Evolutionary conservation across 2,113 vertebrate species (phyloP).

Genomic region (Tylochromis polylepis): DNA sequence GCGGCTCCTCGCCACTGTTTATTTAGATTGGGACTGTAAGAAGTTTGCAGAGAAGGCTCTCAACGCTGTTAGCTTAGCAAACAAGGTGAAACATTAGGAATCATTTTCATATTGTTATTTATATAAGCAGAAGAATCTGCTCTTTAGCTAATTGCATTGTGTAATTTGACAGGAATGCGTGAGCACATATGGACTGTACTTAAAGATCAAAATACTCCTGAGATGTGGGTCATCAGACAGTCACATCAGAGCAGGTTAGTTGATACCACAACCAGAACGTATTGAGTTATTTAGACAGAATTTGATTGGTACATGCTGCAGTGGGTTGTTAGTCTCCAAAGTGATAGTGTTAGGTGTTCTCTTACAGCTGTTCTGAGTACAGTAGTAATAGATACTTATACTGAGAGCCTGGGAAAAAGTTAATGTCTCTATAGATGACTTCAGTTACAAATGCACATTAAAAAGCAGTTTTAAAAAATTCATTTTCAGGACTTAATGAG

Average conservation of each 20-base stretch:
- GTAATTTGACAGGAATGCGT: slow-evolving; percentile 73
- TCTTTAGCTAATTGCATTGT: neutral
- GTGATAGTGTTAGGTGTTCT: neutral
- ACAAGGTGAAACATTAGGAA: slow-evolving; percentile 75
- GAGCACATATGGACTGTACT: slow-evolving; percentile 78
- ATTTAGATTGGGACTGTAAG: slow-evolving; percentile 80
- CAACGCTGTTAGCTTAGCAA: slow-evolving; percentile 78
- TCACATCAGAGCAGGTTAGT: slow-evolving; percentile 78
- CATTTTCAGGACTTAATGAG: slow-evolving; percentile 75
- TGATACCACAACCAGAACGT: neutral
- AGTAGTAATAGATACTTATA: neutral
- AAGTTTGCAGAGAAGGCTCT: slow-evolving; percentile 80
- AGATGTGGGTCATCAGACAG: slow-evolving; percentile 71
- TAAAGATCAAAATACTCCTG: slow-evolving; percentile 86
- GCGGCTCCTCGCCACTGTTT: slow-evolving; percentile 82
- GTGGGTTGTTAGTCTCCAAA: neutral
- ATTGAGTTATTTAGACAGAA: neutral
- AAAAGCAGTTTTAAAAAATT: neutral
- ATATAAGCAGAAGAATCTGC: neutral
- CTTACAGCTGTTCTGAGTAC: neutral
- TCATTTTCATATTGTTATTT: neutral
- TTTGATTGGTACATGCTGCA: neutral
- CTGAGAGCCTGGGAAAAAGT: neutral
- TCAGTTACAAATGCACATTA: neutral
- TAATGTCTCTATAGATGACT: neutral